phyloP scores from a whole-genome alignment of 2,888 invertebrate genomes.

The Dione vanillae region DNA sequence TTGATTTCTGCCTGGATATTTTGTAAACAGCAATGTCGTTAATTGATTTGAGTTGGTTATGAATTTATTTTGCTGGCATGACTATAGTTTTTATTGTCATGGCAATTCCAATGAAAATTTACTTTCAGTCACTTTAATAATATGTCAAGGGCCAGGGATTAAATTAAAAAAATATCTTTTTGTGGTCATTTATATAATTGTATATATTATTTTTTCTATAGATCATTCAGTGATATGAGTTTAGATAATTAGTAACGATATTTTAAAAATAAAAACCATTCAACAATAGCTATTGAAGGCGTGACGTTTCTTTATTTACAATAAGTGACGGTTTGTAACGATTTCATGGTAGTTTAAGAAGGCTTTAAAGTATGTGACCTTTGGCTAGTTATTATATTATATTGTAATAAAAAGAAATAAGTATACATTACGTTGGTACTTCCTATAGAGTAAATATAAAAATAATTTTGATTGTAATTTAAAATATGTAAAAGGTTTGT shows the following conservation, averaged over 20 bases:
- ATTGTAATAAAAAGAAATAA: not conserved
- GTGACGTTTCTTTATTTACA: slow-evolving; percentile 12
- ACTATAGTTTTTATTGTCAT: not conserved
- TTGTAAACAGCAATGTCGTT: not conserved
- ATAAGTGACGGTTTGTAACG: slow-evolving; percentile 6
- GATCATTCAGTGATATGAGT: not conserved
- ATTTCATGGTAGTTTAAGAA: not conserved
- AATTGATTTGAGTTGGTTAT: too few species aligned
- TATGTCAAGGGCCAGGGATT: too few species aligned
- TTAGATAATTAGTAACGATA: slow-evolving; percentile 6
- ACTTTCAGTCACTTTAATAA: not conserved
- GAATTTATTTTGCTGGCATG: not conserved
- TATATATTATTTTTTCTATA: not conserved
- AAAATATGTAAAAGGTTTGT: too few species aligned
- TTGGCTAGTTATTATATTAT: not conserved
- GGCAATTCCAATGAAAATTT: not conserved
- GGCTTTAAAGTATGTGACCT: not conserved
- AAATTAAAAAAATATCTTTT: not conserved
- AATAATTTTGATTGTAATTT: not conserved
- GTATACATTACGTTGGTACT: too few species aligned
- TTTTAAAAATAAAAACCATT: slow-evolving; percentile 7
- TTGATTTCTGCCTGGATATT: not conserved
- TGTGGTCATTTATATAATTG: not conserved
- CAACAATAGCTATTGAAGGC: slow-evolving; percentile 2
- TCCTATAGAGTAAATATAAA: too few species aligned